Base-by-base conservation (phyloP, 2,797 vertebrate genomes). In the Cryptoprocta ferox region DNA sequence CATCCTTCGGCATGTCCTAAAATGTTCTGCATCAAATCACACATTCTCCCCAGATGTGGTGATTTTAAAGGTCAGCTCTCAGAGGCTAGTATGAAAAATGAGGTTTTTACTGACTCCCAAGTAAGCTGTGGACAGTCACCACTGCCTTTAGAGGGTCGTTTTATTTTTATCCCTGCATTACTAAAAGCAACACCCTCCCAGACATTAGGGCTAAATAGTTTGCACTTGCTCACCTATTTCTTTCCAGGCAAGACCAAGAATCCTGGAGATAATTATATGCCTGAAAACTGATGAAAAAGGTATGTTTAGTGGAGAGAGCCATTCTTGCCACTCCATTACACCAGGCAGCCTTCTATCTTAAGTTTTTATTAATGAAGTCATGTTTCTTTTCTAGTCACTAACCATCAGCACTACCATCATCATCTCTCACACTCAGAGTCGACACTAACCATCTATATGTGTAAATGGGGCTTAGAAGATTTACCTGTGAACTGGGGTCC, bases 11-110 rank as follows among this genome's bases (percentile, higher is more conserved):
- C 88, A 26, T 94, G 89, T 83, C 83, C 89, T 89, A 3, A 95
- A 95, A 92, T 56, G 95, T 95, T 97, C 97, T 89, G 89, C 85
- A 97, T 56, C 91, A 68, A 95, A 90, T 94, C 93, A 97, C 65
- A 91, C 91, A 97, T 97, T 98, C 95, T 97, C 81, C 88, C 95
- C 97, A 97, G 97, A 97, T 30, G 75, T 95, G 96, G 95, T 92
- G 89, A 84, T 84, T 97, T 95, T 87, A 90, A 98, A 97, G 97
- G 95, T 93, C 91, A 83, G 32, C 59, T 68, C 91, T 91, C 53
- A 4, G 75, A 85, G 32, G 79, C 96, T 84, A 42, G 59, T 42
- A 93, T 42, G 92, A 4, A 48, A 76, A 56, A 94, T 93, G 42
- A 2, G 87, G 45, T 48, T 96, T 97, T 95, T 89, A 94, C 81